A percentile compares a stretch with the other conserved stretches of the same genome.
Conservation (phyloP, 2,888 invertebrate genomes). For the Alloscopus bannaensis region DNA sequence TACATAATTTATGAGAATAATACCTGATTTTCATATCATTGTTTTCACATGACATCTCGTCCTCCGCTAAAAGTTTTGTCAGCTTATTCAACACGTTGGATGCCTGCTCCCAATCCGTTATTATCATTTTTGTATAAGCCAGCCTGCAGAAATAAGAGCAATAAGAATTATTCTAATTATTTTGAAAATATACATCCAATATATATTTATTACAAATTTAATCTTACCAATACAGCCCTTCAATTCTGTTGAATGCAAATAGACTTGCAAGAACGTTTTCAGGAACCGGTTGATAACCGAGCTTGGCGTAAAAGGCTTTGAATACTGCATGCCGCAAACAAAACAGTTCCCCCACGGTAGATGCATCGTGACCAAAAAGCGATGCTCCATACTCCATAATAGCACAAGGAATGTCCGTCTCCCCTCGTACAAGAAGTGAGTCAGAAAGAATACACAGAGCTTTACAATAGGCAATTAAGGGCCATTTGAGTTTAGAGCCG, state of each 20-base stretch:
- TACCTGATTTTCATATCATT: slow-evolving; percentile 67
- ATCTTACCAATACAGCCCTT: slow-evolving; percentile 65
- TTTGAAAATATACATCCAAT: neutral
- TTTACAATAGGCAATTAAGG: slow-evolving; percentile 57
- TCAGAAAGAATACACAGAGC: slow-evolving; percentile 64
- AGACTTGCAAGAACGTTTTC: slow-evolving; percentile 58
- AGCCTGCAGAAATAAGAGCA: slow-evolving; percentile 4
- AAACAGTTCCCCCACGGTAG: slow-evolving; percentile 67
- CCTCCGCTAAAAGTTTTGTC: slow-evolving; percentile 20
- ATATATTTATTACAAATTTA: neutral
- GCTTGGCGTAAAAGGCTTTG: slow-evolving; percentile 51
- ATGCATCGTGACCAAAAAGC: slow-evolving; percentile 61
- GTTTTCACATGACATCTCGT: slow-evolving; percentile 57
- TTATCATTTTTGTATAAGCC: slow-evolving; percentile 64
- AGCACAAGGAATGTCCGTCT: slow-evolving; percentile 43
- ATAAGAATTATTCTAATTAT: neutral
- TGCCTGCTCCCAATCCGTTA: slow-evolving; percentile 64
- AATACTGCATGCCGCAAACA: slow-evolving; percentile 58
- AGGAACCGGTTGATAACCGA: slow-evolving; percentile 60
- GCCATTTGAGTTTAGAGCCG: slow-evolving; percentile 64
- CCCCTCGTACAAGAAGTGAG: slow-evolving; percentile 57
- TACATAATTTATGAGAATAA: neutral
- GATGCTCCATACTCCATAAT: slow-evolving; percentile 66
- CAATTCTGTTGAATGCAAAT: slow-evolving; percentile 58
- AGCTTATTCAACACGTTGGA: slow-evolving; percentile 38